These are phyloP conservation scores for Lepilemur ruficaudatus DNA, from an alignment of 2,797 vertebrate genomes.

Conservation along the genomic window DNA sequence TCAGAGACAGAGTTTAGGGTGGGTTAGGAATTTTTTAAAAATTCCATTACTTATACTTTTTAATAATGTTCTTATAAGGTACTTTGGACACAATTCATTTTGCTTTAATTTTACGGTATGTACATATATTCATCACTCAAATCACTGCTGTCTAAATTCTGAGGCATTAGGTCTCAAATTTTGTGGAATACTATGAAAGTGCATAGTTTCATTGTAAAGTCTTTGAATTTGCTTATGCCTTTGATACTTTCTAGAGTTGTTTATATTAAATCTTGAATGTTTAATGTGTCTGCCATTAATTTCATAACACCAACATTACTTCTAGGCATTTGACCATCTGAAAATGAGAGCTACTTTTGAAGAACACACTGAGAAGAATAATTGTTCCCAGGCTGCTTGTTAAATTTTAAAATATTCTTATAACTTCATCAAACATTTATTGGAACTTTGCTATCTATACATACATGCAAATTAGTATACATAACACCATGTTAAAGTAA, in stretches of 20 bases:
- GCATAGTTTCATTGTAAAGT: background rate
- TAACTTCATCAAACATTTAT: constrained; percentile 32
- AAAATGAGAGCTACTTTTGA: constrained; percentile 40
- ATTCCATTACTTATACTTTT: background rate
- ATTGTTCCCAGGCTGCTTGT: background rate
- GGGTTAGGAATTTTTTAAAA: background rate
- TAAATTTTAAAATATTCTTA: constrained; percentile 44
- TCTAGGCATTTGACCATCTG: background rate
- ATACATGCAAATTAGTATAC: background rate
- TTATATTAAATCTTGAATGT: constrained; percentile 26
- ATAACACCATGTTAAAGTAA: background rate
- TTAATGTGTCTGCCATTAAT: constrained; percentile 20
- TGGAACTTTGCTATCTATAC: background rate
- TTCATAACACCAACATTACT: background rate
- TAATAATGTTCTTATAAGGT: background rate
- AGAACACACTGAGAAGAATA: constrained; percentile 1
- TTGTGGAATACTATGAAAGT: constrained; percentile 8
- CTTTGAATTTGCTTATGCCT: constrained; percentile 42
- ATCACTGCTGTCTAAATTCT: background rate
- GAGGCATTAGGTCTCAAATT: background rate
- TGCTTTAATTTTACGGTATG: background rate
- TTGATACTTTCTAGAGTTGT: constrained; percentile 4
- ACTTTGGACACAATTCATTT: background rate
- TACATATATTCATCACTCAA: background rate
- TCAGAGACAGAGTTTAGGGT: background rate